Evolutionary conservation across 37 sponge, comb jelly and placozoan genomes (phyloP), one percentile per base, ranked within the genome.

Genomic region (Beroe forskalii): DNA sequence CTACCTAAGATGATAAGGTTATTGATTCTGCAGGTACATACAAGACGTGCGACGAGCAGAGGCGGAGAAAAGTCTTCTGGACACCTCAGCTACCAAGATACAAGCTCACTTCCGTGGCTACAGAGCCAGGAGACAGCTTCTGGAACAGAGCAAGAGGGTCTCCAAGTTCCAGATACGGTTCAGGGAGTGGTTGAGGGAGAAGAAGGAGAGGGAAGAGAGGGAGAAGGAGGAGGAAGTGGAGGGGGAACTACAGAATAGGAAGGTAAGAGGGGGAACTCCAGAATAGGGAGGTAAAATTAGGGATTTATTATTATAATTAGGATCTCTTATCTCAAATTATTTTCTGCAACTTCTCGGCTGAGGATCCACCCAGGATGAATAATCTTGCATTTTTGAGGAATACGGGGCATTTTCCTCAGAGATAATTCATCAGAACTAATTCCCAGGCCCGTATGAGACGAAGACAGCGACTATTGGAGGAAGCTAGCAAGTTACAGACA

Each of bases 181-280:
- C 75, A 72, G 75, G 22, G 37, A 33, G 20, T 72, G 75, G 75
- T 33, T 72, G 75, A 38, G 14, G 9, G 30, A 37, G 37, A 72
- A 72, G 40, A 72, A 37, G 75, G 75, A 72, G 75, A 72, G 75
- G 75, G 75, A 72, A 39, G 40, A 37, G 75, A 30, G 14, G 9
- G 75, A 72, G 39, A 72, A 36, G 75, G 75, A 72, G 23, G 20
- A 1, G 12, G 75, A 38, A 39, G 6, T 72, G 19, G 75, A 72
- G 8, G 35, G 20, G 20, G 75, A 72, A 32, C 38, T 37, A 8
- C 19, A 35, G n/a, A 28, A 24, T 4, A 63, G 25, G n/a, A 63
- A 63, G 66, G 66, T 63, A 30, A 6, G n/a, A n/a, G n/a, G n/a
- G n/a, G n/a, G n/a, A n/a, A n/a, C n/a, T n/a, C n/a, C n/a, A n/a